phyloP scores from a whole-genome alignment of 2,888 invertebrate genomes.

The Callinectes sapidus region DNA sequence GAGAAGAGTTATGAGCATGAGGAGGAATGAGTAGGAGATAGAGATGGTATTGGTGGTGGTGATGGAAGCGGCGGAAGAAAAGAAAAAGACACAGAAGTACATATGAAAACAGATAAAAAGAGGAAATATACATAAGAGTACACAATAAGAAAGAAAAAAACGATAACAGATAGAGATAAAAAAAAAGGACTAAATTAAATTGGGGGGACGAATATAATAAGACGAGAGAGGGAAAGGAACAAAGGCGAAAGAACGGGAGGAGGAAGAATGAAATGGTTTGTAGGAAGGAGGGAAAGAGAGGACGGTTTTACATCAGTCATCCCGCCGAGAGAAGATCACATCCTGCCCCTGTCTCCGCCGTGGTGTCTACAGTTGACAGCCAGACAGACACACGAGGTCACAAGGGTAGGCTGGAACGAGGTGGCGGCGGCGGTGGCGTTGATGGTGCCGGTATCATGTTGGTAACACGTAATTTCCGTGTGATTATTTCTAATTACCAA shows the following conservation, averaged over 20 bases:
- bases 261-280: neutral
- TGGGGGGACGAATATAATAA: neutral
- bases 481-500: conserved; percentile 22
- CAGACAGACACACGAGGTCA: conserved; percentile 7
- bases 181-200: neutral
- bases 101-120: neutral
- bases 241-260: neutral
- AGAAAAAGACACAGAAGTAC: neutral
- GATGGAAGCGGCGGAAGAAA: neutral
- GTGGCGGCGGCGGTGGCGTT: neutral
- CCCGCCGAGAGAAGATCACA: neutral
- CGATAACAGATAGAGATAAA: neutral
- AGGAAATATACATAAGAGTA: neutral
- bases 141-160: neutral
- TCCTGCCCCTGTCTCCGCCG: neutral
- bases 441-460: neutral
- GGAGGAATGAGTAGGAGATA: neutral
- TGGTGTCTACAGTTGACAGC: neutral
- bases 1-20: neutral
- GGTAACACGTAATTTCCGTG: neutral
- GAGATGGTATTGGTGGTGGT: neutral
- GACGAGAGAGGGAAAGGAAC: neutral
- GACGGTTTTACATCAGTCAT: neutral
- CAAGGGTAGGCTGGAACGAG: neutral
- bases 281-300: neutral